phyloP scores from a whole-genome alignment of 2,888 invertebrate genomes.

The Bombylius major region DNA sequence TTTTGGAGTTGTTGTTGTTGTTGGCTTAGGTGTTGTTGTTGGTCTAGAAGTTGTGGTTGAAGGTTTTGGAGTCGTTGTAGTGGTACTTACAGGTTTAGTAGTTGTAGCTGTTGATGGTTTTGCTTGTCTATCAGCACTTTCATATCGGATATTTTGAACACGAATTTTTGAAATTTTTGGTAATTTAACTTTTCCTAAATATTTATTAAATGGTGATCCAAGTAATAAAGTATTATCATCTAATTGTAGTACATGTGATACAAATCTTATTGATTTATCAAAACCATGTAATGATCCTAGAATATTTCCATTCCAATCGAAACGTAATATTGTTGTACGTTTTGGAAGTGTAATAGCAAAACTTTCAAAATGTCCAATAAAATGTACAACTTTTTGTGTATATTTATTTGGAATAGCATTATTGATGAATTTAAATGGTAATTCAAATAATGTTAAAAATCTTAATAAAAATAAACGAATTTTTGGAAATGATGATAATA shows the following conservation, averaged over 20 bases:
- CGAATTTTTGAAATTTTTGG: slow-evolving; percentile 29
- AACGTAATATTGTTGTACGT: slow-evolving; percentile 46
- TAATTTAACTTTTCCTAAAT: slow-evolving; percentile 49
- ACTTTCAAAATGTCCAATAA: slow-evolving; percentile 54
- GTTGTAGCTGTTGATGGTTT: slow-evolving; percentile 18
- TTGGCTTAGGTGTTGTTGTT: slow-evolving; percentile 13
- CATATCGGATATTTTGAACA: slow-evolving; percentile 30
- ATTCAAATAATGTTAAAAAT: slow-evolving; percentile 44
- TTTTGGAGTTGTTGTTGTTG: slow-evolving; percentile 13
- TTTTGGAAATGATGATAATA: slow-evolving; percentile 48
- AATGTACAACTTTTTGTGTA: slow-evolving; percentile 47
- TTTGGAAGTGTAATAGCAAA: slow-evolving; percentile 32
- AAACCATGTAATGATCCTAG: slow-evolving; percentile 52
- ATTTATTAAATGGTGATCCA: slow-evolving; percentile 56
- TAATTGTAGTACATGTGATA: slow-evolving; percentile 56
- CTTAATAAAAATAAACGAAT: slow-evolving; percentile 53
- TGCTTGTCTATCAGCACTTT: slow-evolving; percentile 12
- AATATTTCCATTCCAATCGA: slow-evolving; percentile 61
- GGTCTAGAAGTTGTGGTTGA: slow-evolving; percentile 16
- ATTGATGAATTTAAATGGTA: slow-evolving; percentile 50
- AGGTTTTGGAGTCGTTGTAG: slow-evolving; percentile 19
- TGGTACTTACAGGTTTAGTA: slow-evolving; percentile 15
- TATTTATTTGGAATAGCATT: slow-evolving; percentile 51
- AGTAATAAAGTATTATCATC: slow-evolving; percentile 50
- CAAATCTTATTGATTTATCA: slow-evolving; percentile 40